Base-by-base conservation (phyloP, 23 tunicate species). In the Trididemnum clinides region DNA sequence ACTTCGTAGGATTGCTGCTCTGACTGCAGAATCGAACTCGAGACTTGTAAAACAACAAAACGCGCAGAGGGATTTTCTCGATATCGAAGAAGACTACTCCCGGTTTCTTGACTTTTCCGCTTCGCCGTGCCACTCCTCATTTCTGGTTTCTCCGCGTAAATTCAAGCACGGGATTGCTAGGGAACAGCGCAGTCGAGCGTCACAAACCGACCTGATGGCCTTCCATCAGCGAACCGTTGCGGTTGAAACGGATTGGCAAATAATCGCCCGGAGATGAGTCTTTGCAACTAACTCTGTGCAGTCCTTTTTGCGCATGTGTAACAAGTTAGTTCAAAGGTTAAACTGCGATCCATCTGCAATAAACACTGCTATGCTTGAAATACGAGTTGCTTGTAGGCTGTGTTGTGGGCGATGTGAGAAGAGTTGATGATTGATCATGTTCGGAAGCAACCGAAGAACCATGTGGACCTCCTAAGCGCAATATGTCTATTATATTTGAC, bases 11-110 rank as follows among this genome's bases (percentile, higher is more conserved):
- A 90, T 90, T 33, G 86, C 85, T 3, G 62, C 34, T 30, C 64
- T 91, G 36, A 82, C 73, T 6, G 35, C 33, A 33, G 83, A 91
- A 39, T 76, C 85, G 3, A 76, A 73, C 33, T 62, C 21, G 35
- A 39, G 32, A 25, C 23, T 78, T 34, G 82, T 62, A 22, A 81
- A 91, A 32, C 71, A 80, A 63, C 65, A 39, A 27, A 49, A 21
- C 28, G 87, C 90, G 12, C 87, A 91, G 39, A 50, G 72, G 37
- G 90, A 91, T 50, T 91, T 34, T 34, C 71, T 89, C 51, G 90
- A 75, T 28, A 81, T 91, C 58, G 96, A 91, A 49, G 86, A 81
- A 79, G 90, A 91, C 35, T 91, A 86, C 64, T 86, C 82, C 75
- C 64, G 87, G 22, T 91, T 91, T 72, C 84, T 91, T 0, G 96